phyloP scores from a whole-genome alignment of 2,797 vertebrate genomes.

The Siniperca obscura region DNA sequence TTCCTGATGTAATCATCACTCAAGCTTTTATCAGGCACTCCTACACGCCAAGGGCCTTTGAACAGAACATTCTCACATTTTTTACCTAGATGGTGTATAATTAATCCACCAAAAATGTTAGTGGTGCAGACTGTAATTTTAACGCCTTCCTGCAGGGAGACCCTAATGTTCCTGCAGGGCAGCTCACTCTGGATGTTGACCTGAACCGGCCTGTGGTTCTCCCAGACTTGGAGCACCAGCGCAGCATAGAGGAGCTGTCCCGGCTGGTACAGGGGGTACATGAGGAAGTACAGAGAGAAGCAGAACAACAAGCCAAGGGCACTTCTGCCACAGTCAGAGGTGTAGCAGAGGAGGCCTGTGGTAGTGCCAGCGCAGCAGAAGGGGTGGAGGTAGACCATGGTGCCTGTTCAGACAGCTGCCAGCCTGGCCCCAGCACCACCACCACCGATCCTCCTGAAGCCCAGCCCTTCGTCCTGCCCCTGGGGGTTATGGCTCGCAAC shows the following conservation, averaged over 20 bases:
- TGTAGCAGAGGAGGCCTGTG: slow-evolving; percentile 61
- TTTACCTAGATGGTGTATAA: neutral
- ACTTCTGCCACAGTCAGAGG: slow-evolving; percentile 28
- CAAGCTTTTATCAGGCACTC: neutral
- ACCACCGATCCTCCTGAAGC: slow-evolving; percentile 56
- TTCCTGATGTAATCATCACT: neutral
- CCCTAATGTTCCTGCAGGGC: slow-evolving; percentile 97
- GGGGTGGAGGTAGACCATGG: slow-evolving; percentile 33
- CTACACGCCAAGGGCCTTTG: neutral
- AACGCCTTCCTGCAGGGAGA: slow-evolving; percentile 88
- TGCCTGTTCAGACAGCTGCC: slow-evolving; percentile 55
- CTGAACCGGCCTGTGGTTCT: slow-evolving; percentile 89
- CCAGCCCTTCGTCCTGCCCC: slow-evolving; percentile 91
- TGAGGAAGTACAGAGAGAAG: slow-evolving; percentile 87
- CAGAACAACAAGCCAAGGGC: slow-evolving; percentile 34
- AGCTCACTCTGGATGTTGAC: slow-evolving; percentile 94
- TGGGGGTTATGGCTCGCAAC: slow-evolving; percentile 94
- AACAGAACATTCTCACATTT: neutral
- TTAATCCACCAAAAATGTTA: neutral
- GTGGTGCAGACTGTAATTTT: slow-evolving; percentile 3
- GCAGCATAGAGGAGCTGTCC: slow-evolving; percentile 92
- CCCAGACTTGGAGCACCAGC: slow-evolving; percentile 90
- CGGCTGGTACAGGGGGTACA: slow-evolving; percentile 90
- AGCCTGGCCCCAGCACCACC: slow-evolving; percentile 52
- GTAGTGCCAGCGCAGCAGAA: slow-evolving; percentile 35